Base-by-base conservation (phyloP, 2,113 vertebrate species). In the Centropus unirufus region DNA sequence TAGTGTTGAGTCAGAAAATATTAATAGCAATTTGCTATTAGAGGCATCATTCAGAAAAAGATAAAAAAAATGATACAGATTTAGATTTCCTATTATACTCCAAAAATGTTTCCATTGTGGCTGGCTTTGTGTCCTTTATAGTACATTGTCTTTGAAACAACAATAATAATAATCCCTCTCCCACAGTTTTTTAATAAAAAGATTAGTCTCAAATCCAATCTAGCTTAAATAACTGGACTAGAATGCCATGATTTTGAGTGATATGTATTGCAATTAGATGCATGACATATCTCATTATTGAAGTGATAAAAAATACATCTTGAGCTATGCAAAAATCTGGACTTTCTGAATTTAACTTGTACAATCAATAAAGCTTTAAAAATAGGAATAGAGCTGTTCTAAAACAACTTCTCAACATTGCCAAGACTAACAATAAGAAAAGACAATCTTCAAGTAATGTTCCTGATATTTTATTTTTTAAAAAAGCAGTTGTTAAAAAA, bases 1-100 rank as follows among this genome's bases (percentile, higher is more conserved):
- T 34, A 87, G 70, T 62, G 26, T 63, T 36, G 91, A 85, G 82
- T 90, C 93, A 95, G 59, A 95, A 92, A 94, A 90, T 73, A 90
- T 95, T 90, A 95, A 87, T 85, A 16, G 26, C 5, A 85, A 69
- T 75, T 96, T 95, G 47, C 11, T 40, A 49, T 47, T 16, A 58
- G 78, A 95, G 32, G 51, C 54, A 62, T 92, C 40, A 68, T 72
- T 83, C 34, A 61, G 52, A 5, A 55, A 36, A 40, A 54, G 26
- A 36, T 36, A 36, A 36, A 36, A 36, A 36, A 36, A 36, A n/a
- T n/a, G 36, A 36, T 36, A 10, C 16, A 51, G 12, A 59, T 42
- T 8, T 15, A 62, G 3, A 61, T 62, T 90, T 83, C 76, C 12
- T 34, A 4, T 67, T 66, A 19, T 32, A 44, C 5, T 68, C 13